These are phyloP conservation scores for Sitta europaea DNA, from an alignment of 2,113 vertebrate species.

Conservation along the genomic window DNA sequence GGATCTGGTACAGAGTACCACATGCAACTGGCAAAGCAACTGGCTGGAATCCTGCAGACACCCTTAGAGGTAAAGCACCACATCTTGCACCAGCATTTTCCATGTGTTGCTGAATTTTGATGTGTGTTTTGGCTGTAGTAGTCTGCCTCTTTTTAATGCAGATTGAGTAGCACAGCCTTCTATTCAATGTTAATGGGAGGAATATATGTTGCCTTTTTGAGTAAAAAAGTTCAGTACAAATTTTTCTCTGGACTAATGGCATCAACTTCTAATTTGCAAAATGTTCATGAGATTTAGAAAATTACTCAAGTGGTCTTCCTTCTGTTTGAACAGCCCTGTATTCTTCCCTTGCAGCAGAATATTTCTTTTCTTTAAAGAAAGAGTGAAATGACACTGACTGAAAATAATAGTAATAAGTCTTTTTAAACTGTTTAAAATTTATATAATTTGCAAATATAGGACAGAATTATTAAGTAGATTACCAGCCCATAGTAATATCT, in stretches of 20 bases:
- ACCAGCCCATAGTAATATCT: not conserved
- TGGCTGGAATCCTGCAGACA: conserved; percentile 87
- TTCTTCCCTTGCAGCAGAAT: not conserved
- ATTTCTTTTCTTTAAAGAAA: not conserved
- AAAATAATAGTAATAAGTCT: not conserved
- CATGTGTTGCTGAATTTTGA: not conserved
- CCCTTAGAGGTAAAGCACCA: conserved; percentile 83
- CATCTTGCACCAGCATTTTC: not conserved
- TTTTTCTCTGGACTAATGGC: not conserved
- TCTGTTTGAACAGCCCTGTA: not conserved
- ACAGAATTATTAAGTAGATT: not conserved
- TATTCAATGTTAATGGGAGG: not conserved
- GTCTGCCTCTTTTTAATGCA: not conserved
- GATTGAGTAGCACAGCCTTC: not conserved
- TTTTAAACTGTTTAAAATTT: not conserved
- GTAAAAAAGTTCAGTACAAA: not conserved
- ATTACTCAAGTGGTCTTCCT: not conserved
- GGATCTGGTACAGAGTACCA: conserved; percentile 97
- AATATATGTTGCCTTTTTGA: not conserved
- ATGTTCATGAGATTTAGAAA: not conserved
- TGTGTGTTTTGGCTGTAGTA: not conserved
- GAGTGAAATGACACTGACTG: not conserved
- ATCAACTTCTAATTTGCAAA: not conserved
- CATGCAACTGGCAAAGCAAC: conserved; percentile 91
- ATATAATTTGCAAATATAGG: not conserved